phyloP scores from a whole-genome alignment of 2,113 vertebrate species.

The Paramormyrops kingsleyae region DNA sequence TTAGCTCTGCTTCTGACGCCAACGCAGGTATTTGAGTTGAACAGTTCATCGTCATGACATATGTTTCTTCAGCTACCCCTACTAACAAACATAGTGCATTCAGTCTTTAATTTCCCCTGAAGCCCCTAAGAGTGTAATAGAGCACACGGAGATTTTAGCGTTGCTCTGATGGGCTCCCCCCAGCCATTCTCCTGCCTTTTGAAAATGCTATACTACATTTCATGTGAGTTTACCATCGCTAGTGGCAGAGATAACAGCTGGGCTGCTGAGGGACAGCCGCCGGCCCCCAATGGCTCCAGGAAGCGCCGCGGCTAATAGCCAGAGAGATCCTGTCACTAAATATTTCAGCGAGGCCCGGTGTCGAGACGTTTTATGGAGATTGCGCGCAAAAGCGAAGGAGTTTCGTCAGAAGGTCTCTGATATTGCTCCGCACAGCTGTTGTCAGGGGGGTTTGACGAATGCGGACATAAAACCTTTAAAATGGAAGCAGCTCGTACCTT shows the following conservation, averaged over 20 bases:
- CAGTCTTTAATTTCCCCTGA: slow-evolving; percentile 40
- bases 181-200: slow-evolving; percentile 34
- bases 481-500: neutral
- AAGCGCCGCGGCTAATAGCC: slow-evolving; percentile 51
- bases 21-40: neutral
- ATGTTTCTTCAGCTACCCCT: slow-evolving; percentile 1
- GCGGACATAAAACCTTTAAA: slow-evolving; percentile 2
- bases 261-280: slow-evolving; percentile 13
- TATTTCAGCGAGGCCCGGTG: slow-evolving; percentile 41
- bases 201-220: slow-evolving; percentile 41
- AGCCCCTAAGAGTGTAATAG: slow-evolving; percentile 39
- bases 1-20: neutral
- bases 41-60: neutral
- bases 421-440: slow-evolving; percentile 22
- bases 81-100: slow-evolving; percentile 32
- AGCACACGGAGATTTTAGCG: slow-evolving; percentile 37
- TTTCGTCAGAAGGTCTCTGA: slow-evolving; percentile 19
- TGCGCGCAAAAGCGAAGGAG: slow-evolving; percentile 16
- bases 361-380: slow-evolving; percentile 45
- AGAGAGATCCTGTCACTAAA: slow-evolving; percentile 53
- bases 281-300: slow-evolving; percentile 25
- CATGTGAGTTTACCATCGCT: slow-evolving; percentile 41
- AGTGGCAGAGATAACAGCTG: slow-evolving; percentile 39
- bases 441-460: slow-evolving; percentile 5
- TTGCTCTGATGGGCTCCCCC: slow-evolving; percentile 25